These are phyloP conservation scores for Erithacus rubecula DNA, from an alignment of 2,797 vertebrate genomes.

Conservation along the genomic window DNA sequence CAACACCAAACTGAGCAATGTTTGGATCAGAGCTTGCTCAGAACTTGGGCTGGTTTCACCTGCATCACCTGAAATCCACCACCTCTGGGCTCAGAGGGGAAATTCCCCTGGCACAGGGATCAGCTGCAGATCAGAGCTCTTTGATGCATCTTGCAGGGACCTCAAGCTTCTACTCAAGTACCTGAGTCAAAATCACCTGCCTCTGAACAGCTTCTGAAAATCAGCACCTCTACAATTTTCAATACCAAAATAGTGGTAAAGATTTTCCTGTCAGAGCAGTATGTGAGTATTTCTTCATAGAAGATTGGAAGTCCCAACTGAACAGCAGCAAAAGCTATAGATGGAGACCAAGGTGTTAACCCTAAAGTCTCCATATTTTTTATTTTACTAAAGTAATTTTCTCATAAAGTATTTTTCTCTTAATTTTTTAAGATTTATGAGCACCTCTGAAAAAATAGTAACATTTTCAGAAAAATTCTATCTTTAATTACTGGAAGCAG, in stretches of 20 bases:
- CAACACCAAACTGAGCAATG: neutral
- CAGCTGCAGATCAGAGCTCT: neutral
- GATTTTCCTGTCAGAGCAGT: neutral
- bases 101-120: neutral
- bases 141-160: neutral
- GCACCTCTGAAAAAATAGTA: neutral
- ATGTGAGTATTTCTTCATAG: neutral
- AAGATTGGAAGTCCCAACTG: neutral
- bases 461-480: conserved; percentile 24
- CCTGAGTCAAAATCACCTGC: neutral
- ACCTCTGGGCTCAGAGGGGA: neutral
- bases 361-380: neutral
- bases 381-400: neutral
- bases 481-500: neutral
- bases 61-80: neutral
- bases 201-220: neutral
- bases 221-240: neutral
- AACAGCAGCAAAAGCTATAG: neutral
- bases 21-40: neutral
- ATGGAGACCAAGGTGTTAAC: neutral
- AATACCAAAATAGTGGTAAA: neutral
- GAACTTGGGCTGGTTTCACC: neutral
- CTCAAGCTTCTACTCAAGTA: neutral
- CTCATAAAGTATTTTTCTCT: neutral
- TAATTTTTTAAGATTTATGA: neutral